Base-by-base conservation (phyloP, 2,113 vertebrate species). In the Fregata magnificens region DNA sequence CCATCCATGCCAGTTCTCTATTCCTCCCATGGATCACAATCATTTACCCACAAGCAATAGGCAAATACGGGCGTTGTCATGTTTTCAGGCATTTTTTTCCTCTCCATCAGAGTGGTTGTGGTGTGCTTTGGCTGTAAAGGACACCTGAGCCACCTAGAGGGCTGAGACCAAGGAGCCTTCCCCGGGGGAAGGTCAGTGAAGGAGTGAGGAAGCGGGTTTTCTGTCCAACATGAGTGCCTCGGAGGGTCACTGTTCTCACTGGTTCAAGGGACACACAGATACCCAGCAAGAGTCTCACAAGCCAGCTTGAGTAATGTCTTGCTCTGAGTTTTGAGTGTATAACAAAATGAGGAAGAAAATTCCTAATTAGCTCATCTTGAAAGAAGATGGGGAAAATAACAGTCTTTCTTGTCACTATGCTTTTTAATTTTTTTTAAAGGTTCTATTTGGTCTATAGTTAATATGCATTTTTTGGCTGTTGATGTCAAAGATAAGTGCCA, bases 81-180 rank as follows among this genome's bases (percentile, higher is more conserved):
- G 32, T 1, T 93, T 91, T 72, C 0, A 5, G 50, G 16, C 2
- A 2, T 18, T 44, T 61, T 87, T 73, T 28, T 5, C 21, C 34
- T 9, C 44, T 78, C 70, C 26, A 29, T 63, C 31, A 11, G 45
- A n/a, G 29, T 49, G 19, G 22, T 52, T 61, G 36, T 45, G 47
- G 5, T 82, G 38, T 81, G 44, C 36, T 56, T 87, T 83, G 17
- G 34, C 42, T 84, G 8, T 53, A 42, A 95, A 93, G 69, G 61
- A 59, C 53, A 66, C 42, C 82, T 92, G 85, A 91, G 73, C 85
- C 89, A 82, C 28, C 86, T 76, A 79, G 90, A 83, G 56, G 63
- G 36, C 52, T 53, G 65, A 77, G n/a, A 20, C 28, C 34, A 40
- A 85, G 56, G 28, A 93, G 32, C 16, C 24, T 40, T 79, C 20